Percentiles rank a stretch among this genome's conserved stretches.
phyloP scores from a whole-genome alignment of 2,888 invertebrate genomes.

The Balanococcus diminutus region DNA sequence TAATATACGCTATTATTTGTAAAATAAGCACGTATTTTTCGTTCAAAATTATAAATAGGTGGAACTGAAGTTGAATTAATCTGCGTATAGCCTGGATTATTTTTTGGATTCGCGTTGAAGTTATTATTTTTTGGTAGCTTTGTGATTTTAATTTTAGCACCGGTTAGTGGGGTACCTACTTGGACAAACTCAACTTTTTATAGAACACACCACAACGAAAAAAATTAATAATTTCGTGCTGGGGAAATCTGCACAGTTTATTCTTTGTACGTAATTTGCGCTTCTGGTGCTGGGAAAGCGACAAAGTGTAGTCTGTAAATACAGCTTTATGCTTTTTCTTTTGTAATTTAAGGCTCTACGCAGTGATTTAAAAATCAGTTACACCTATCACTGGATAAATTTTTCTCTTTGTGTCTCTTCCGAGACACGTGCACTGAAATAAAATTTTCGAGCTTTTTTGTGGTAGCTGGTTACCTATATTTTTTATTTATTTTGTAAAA shows the following conservation, averaged over 20 bases:
- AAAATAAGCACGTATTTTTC: not conserved
- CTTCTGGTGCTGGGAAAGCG: slow-evolving; percentile 1
- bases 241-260: not conserved
- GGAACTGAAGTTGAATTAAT: slow-evolving; percentile 46
- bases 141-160: not conserved
- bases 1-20: too few relatives aligned
- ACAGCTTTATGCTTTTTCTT: slow-evolving; percentile 3
- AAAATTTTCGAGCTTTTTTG: not conserved
- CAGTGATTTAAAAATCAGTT: slow-evolving; percentile 49
- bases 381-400: slow-evolving; percentile 36
- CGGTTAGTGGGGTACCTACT: not conserved
- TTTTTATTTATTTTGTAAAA: slow-evolving; percentile 30
- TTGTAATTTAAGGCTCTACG: slow-evolving; percentile 45
- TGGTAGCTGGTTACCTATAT: slow-evolving; percentile 15
- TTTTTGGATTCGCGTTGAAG: not conserved
- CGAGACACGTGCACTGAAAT: not conserved
- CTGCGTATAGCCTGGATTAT: slow-evolving; percentile 51
- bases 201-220: slow-evolving; percentile 2
- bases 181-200: not conserved
- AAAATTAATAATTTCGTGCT: slow-evolving; percentile 35
- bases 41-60: slow-evolving; percentile 41
- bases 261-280: not conserved
- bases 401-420: not conserved
- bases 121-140: not conserved
- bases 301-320: not conserved